Evolutionary conservation across 2,888 invertebrate species (phyloP).

Genomic region (Macrosiphum euphorbiae): DNA sequence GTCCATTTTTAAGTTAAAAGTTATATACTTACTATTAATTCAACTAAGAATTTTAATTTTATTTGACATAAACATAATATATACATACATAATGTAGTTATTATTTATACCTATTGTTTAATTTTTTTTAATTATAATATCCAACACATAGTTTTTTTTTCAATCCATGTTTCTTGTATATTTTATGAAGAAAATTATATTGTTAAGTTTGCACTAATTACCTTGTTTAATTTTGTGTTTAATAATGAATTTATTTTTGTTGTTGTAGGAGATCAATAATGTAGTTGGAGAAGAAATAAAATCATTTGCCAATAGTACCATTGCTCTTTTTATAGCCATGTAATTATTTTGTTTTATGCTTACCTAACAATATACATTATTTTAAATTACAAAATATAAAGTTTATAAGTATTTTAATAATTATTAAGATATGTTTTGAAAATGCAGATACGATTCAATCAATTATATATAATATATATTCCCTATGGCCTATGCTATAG

Average conservation of each 20-base stretch:
- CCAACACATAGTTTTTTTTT: background rate
- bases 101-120: background rate
- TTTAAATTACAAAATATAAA: background rate
- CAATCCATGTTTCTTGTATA: background rate
- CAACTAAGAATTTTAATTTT: background rate
- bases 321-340: constrained; percentile 48
- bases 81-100: background rate
- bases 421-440: background rate
- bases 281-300: constrained; percentile 46
- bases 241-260: background rate
- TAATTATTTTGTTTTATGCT: constrained; percentile 37
- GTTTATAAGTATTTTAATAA: background rate
- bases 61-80: background rate
- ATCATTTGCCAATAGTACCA: background rate
- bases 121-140: background rate
- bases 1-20: background rate
- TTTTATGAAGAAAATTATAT: background rate
- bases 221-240: background rate
- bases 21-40: background rate
- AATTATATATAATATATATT: background rate
- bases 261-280: constrained; percentile 25
- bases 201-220: background rate
- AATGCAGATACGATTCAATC: background rate
- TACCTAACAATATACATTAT: background rate
- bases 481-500: background rate